Evolutionary conservation across 2,113 vertebrate species (phyloP).

Genomic region (Turnix velox): DNA sequence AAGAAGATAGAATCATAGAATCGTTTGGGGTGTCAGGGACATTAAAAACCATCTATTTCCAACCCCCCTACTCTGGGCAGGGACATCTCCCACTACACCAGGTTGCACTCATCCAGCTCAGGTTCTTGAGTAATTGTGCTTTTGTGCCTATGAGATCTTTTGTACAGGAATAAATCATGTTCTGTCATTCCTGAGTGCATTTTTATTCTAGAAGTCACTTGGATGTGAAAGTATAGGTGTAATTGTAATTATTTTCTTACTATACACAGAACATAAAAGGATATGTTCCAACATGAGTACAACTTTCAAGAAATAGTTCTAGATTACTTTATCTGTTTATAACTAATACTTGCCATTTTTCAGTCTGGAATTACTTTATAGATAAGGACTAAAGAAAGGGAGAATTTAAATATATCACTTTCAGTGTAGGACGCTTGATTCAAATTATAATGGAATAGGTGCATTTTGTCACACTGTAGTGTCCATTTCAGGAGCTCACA

Average conservation of each 20-base stretch:
- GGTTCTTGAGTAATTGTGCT: background rate
- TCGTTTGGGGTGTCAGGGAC: no score
- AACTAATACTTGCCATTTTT: background rate
- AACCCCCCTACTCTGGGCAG: no score
- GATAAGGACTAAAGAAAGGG: background rate
- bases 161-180: background rate
- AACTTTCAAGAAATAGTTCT: background rate
- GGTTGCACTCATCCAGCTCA: no score
- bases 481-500: background rate
- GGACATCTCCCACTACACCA: no score
- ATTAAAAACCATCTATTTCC: no score
- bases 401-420: background rate
- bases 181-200: background rate
- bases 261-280: background rate
- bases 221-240: background rate
- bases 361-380: background rate
- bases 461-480: background rate
- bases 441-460: background rate
- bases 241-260: background rate
- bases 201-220: background rate
- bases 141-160: background rate
- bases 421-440: background rate
- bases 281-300: background rate
- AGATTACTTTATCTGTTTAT: background rate
- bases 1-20: background rate